Evolutionary conservation across 2,888 invertebrate genomes (phyloP), one percentile per base, ranked within the genome.

Genomic region (Drosophila imparisetae): DNA sequence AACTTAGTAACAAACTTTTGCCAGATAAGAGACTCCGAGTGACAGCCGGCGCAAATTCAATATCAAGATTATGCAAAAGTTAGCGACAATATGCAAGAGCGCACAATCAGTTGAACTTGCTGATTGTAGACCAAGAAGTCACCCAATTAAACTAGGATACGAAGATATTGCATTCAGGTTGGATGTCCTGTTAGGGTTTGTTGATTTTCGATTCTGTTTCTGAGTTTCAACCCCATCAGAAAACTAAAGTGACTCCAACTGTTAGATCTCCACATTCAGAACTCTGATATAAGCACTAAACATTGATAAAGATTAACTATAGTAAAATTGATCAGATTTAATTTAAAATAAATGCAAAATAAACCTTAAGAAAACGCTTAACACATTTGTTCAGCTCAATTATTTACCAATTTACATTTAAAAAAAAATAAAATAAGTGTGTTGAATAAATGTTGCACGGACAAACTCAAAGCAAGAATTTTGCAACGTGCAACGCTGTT

Each of bases 361-460:
- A 21, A 24, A 2, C 21, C 4, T 7, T 13, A 21, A 21, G 4
- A 4, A 1, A 42, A 42, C 21, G 7, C 15, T 8, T 1, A 45
- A 8, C 45, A 27, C 2, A 49, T 10, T 49, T 49, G 49, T 5
- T 29, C 8, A 49, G 3, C 49, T 49, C 29, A 49, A 54, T 36
- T 36, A 15, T 45, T 24, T 15, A 24, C 18, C 0, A 45, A 24
- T 24, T 45, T 7, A 15, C 13, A 15, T 24, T 45, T 4, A 7
- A 7, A 45, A 45, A 4, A 15, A 15, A 21, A 5, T 11, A 21
- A 21, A 21, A 21, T 21, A 21, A 42, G 11, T 21, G 40, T 34
- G n/a, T 21, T 36, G 3, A 53, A 66, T 59, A 60, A 48, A 67
- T 72, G 75, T 80, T 38, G 52, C 64, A 77, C 70, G 67, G 64